Evolutionary conservation across 2,888 invertebrate species (phyloP).

Genomic region (Melanchra persicariae): DNA sequence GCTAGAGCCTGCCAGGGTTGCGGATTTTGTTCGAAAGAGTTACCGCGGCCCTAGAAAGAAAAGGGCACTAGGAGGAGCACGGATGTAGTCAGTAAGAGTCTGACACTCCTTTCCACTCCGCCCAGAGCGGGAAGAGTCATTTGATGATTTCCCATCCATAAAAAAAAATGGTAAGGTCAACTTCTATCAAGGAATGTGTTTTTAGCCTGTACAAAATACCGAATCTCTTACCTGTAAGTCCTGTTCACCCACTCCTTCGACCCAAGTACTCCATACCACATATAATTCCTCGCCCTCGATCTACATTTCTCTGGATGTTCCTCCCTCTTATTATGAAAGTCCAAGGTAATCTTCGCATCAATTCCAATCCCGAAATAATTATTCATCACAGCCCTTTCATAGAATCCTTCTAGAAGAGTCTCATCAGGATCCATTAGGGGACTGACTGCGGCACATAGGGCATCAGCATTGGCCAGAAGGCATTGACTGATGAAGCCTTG

Average conservation of each 20-base stretch:
- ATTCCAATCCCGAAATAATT: slow-evolving; percentile 99
- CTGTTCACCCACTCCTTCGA: slow-evolving; percentile 96
- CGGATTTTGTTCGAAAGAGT: too few relatives aligned
- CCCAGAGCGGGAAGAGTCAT: too few relatives aligned
- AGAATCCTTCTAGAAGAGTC: slow-evolving; percentile 96
- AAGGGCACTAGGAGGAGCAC: too few relatives aligned
- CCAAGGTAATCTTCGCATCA: slow-evolving; percentile 98
- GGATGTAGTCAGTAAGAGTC: too few relatives aligned
- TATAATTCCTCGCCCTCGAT: slow-evolving; percentile 98
- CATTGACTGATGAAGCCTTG: slow-evolving; percentile 98
- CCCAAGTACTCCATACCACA: slow-evolving; percentile 97
- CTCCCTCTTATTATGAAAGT: slow-evolving; percentile 99
- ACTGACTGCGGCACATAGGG: slow-evolving; percentile 98
- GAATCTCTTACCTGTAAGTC: slow-evolving; percentile 93
- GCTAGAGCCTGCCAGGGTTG: too few relatives aligned
- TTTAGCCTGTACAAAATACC: too few relatives aligned
- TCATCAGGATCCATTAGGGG: slow-evolving; percentile 98
- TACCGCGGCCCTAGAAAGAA: too few relatives aligned
- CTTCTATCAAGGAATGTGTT: too few relatives aligned
- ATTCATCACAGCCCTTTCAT: slow-evolving; percentile 99
- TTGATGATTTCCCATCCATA: too few relatives aligned
- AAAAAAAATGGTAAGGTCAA: too few relatives aligned
- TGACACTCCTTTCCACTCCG: too few relatives aligned
- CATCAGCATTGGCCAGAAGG: slow-evolving; percentile 98
- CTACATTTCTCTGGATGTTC: slow-evolving; percentile 99